These are phyloP conservation scores for Megamerina dolium DNA, from an alignment of 2,888 invertebrate genomes.

Conservation along the genomic window DNA sequence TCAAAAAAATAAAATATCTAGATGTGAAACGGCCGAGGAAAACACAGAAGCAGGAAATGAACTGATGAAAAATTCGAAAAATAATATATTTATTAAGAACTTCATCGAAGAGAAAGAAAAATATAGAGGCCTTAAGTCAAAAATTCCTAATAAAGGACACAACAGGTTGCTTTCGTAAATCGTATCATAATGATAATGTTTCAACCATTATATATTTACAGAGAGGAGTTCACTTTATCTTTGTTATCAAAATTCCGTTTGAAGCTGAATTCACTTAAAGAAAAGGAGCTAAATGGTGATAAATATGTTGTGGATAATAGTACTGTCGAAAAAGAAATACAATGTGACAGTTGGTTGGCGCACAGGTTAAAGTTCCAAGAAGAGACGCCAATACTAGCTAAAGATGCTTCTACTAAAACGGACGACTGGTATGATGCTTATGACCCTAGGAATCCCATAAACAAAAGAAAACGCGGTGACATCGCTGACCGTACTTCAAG, in stretches of 20 bases:
- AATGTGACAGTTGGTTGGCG: slow-evolving; percentile 42
- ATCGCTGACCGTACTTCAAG: background rate
- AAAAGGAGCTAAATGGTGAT: slow-evolving; percentile 48
- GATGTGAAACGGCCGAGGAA: slow-evolving; percentile 48
- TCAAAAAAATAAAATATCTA: slow-evolving; percentile 54
- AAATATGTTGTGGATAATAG: slow-evolving; percentile 29
- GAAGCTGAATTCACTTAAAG: slow-evolving; percentile 66
- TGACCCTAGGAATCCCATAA: slow-evolving; percentile 92
- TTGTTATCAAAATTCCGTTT: slow-evolving; percentile 77
- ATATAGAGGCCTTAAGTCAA: slow-evolving; percentile 53
- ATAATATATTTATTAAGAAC: slow-evolving; percentile 53
- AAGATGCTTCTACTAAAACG: slow-evolving; percentile 86
- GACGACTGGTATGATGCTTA: slow-evolving; percentile 96
- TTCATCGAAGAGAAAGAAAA: slow-evolving; percentile 58
- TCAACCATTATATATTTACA: too few relatives aligned
- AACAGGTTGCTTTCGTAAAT: too few relatives aligned
- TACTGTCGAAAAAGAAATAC: slow-evolving; percentile 39
- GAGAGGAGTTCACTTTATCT: slow-evolving; percentile 71
- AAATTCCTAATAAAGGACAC: slow-evolving; percentile 64
- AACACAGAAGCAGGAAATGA: slow-evolving; percentile 44
- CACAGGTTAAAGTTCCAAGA: slow-evolving; percentile 54
- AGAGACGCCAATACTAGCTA: slow-evolving; percentile 64
- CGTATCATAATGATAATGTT: too few relatives aligned
- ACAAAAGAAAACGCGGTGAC: slow-evolving; percentile 69
- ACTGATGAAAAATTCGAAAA: slow-evolving; percentile 33